Evolutionary conservation across 1,140 invertebrate species (phyloP), one percentile per base, ranked within the genome.

Genomic region (Scaptodrosophila lebanonensis): DNA sequence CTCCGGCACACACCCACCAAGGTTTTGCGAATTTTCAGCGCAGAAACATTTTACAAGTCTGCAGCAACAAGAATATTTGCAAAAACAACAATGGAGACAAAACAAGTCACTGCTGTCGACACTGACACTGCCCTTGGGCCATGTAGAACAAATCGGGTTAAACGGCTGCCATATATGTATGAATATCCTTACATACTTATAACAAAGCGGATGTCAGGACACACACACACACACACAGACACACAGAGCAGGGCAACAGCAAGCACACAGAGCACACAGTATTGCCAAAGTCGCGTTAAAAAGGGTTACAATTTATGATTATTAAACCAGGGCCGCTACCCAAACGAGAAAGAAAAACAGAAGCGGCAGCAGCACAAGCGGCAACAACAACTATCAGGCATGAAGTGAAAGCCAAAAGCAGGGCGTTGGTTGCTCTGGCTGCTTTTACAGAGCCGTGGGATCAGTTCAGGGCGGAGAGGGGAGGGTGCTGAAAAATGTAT

Each of bases 221-320:
- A 33, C 32, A 30, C 22, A 25, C 32, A 48, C 6, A n/a, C n/a
- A n/a, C n/a, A n/a, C n/a, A n/a, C n/a, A n/a, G n/a, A n/a, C n/a
- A n/a, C n/a, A n/a, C n/a, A n/a, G n/a, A n/a, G n/a, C n/a, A n/a
- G n/a, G n/a, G n/a, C n/a, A n/a, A n/a, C n/a, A n/a, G n/a, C n/a
- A n/a, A n/a, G 13, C 47, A 38, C 17, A 30, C 18, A 29, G n/a
- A 35, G 11, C 22, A 3, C 22, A 25, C 22, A 25, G 22, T 4
- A 25, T 3, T 8, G 8, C 3, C 22, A 25, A 25, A 25, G 22
- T 25, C 22, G 22, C 22, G 22, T 25, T 25, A 35, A 49, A n/a
- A 49, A 17, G 33, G 47, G 47, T 36, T 38, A 36, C 47, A 18
- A 49, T 49, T 49, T 49, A 49, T 49, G 33, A 49, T 49, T 33